Percentiles rank a stretch among this genome's conserved stretches.
Evolutionary conservation across 2,888 invertebrate species (phyloP).

Genomic region (Drosophila gaucha): DNA sequence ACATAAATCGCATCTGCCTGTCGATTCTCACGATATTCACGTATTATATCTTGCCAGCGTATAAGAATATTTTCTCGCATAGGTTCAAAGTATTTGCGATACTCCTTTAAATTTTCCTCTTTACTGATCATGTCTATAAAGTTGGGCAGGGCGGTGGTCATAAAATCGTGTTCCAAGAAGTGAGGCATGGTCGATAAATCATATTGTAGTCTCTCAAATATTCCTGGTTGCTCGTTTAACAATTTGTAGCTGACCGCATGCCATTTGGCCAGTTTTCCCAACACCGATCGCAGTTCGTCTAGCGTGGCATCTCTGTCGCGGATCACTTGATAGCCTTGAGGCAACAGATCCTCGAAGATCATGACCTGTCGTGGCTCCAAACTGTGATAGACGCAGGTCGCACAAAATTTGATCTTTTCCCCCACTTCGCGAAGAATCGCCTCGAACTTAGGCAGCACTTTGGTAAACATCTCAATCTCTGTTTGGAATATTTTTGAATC

Average conservation of each 20-base stretch:
- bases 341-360: slow-evolving; percentile 39
- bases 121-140: slow-evolving; percentile 53
- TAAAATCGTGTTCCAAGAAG: slow-evolving; percentile 24
- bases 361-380: slow-evolving; percentile 40
- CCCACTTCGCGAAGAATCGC: slow-evolving; percentile 58
- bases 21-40: slow-evolving; percentile 53
- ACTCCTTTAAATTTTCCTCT: slow-evolving; percentile 41
- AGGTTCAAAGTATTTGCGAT: slow-evolving; percentile 55
- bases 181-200: slow-evolving; percentile 29
- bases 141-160: slow-evolving; percentile 38
- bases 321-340: slow-evolving; percentile 26
- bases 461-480: slow-evolving; percentile 75
- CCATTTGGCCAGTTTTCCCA: slow-evolving; percentile 62
- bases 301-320: slow-evolving; percentile 29
- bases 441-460: slow-evolving; percentile 74
- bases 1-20: slow-evolving; percentile 53
- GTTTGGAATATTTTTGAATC: slow-evolving; percentile 64
- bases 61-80: slow-evolving; percentile 33
- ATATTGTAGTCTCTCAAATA: slow-evolving; percentile 25
- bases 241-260: slow-evolving; percentile 59
- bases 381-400: slow-evolving; percentile 49
- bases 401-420: slow-evolving; percentile 50
- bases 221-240: slow-evolving; percentile 31
- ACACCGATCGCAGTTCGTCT: slow-evolving; percentile 22
- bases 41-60: slow-evolving; percentile 22